Conservation (phyloP, 35 echinoderm and acorn worm species). For the Chiridota heheva region DNA sequence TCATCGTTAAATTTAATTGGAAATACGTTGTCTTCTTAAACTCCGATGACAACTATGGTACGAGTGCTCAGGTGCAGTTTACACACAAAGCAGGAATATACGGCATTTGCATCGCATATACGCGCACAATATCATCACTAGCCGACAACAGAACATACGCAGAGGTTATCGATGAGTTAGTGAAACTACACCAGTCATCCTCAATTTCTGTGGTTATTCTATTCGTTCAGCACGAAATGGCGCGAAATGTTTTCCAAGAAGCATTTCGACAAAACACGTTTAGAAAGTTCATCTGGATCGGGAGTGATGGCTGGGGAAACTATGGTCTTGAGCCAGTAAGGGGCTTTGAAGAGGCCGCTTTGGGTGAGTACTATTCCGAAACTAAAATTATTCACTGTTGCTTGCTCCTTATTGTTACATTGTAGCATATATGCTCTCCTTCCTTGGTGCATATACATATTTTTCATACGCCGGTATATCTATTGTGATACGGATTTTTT, state of each 20-base stretch:
- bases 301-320: conserved; percentile 93
- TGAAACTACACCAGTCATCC: neutral
- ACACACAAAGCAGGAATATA: neutral
- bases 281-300: conserved; percentile 82
- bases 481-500: too few relatives aligned
- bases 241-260: conserved; percentile 45
- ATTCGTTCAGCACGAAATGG: conserved; percentile 70
- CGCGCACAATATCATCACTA: conserved; percentile 10
- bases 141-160: neutral
- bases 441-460: too few relatives aligned
- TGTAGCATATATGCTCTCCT: too few relatives aligned
- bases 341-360: conserved; percentile 43
- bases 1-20: conserved; percentile 71
- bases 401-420: neutral
- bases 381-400: neutral
- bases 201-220: conserved; percentile 61
- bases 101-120: conserved; percentile 66
- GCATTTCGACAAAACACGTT: conserved; percentile 22
- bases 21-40: conserved; percentile 81
- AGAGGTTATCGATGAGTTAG: neutral
- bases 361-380: conserved; percentile 56
- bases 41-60: conserved; percentile 81
- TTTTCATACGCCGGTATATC: too few relatives aligned
- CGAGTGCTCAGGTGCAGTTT: conserved; percentile 65
- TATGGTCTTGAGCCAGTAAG: conserved; percentile 49